Evolutionary conservation across 2,888 invertebrate genomes (phyloP).

Genomic region (Labia minor): DNA sequence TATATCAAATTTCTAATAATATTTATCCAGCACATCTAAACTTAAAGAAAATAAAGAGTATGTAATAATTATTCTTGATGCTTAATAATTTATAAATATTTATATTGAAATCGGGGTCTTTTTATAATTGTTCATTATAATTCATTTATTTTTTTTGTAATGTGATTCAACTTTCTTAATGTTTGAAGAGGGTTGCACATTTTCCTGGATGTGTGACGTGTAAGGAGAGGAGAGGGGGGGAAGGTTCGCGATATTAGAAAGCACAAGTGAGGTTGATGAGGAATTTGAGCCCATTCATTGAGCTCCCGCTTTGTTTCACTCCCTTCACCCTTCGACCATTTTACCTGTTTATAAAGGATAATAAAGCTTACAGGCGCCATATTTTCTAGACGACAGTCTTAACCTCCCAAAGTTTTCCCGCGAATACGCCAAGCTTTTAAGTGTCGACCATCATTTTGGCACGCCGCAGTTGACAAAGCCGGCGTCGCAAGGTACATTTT

Average conservation of each 20-base stretch:
- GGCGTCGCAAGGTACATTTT: constrained; percentile 5
- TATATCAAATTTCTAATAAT: too few species aligned
- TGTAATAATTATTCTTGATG: too few species aligned
- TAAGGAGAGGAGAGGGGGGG: constrained; percentile 32
- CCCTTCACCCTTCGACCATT: constrained; percentile 29
- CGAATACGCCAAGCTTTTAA: constrained; percentile 20
- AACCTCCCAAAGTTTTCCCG: constrained; percentile 24
- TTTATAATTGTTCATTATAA: too few species aligned
- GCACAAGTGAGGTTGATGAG: constrained; percentile 28
- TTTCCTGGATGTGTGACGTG: too few species aligned
- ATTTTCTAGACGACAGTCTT: constrained; percentile 31
- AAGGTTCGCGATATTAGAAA: constrained; percentile 27
- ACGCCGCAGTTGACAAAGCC: constrained; percentile 8
- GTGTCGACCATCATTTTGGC: constrained; percentile 24
- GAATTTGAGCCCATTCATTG: constrained; percentile 23
- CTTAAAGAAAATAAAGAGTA: too few species aligned
- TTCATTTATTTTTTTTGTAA: too few species aligned
- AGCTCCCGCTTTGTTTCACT: constrained; percentile 15
- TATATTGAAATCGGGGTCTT: too few species aligned
- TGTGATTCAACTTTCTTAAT: too few species aligned
- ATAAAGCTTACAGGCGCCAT: constrained; percentile 37
- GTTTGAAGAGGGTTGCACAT: too few species aligned
- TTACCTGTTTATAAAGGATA: constrained; percentile 40
- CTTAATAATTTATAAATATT: too few species aligned
- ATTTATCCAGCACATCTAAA: too few species aligned